phyloP scores from a whole-genome alignment of 2,888 invertebrate genomes.

The Cosmopolites sordidus region DNA sequence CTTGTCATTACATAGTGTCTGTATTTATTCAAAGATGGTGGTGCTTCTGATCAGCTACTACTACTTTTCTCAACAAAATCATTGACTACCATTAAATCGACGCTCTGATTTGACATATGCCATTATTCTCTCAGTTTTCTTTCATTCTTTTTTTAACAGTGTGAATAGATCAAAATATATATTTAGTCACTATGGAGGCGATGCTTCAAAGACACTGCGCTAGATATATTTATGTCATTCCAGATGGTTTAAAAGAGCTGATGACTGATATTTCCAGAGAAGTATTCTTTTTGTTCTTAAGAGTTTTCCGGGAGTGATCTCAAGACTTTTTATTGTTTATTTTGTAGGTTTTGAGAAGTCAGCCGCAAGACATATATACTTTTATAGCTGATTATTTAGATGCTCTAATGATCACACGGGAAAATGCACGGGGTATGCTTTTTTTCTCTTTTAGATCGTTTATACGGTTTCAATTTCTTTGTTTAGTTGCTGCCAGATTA shows the following conservation, averaged over 20 bases:
- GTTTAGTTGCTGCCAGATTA: constrained; percentile 42
- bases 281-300: too few species aligned
- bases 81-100: too few species aligned
- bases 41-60: too few species aligned
- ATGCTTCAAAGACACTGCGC: constrained; percentile 48
- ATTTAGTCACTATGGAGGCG: constrained; percentile 42
- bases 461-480: too few species aligned
- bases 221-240: constrained; percentile 53
- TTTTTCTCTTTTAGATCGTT: background rate
- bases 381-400: constrained; percentile 69
- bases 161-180: too few species aligned
- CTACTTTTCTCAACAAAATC: too few species aligned
- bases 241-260: constrained; percentile 65
- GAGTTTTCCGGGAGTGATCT: too few species aligned
- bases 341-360: constrained; percentile 59
- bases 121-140: too few species aligned
- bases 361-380: constrained; percentile 59
- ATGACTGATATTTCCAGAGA: constrained; percentile 71
- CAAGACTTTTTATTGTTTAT: background rate
- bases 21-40: too few species aligned
- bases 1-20: too few species aligned
- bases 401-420: constrained; percentile 61
- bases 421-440: constrained; percentile 47
- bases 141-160: too few species aligned
- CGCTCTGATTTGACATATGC: too few species aligned